Percentiles rank a stretch among this genome's conserved stretches.
Evolutionary conservation across 2,797 vertebrate genomes (phyloP).

Genomic region (Adrianichthys oophorus): DNA sequence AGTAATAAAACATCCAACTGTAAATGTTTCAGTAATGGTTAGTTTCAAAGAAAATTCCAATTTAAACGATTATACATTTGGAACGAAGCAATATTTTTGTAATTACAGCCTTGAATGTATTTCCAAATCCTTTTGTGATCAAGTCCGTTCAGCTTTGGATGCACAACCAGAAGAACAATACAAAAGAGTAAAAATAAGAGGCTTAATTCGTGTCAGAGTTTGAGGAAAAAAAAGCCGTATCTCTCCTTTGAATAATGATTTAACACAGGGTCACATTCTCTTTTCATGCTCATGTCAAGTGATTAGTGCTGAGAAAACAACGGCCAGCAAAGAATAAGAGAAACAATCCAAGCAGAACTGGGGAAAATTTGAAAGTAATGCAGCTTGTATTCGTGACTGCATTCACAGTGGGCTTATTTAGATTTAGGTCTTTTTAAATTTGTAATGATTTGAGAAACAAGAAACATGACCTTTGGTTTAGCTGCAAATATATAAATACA

Average conservation of each 20-base stretch:
- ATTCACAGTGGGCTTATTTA: constrained; percentile 23
- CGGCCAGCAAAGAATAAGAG: constrained; percentile 24
- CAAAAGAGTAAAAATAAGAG: constrained; percentile 2
- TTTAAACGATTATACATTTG: no score
- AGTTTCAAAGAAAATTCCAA: no score
- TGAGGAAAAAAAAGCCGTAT: constrained; percentile 3
- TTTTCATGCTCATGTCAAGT: constrained; percentile 26
- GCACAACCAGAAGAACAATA: neutral
- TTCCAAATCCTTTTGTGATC: neutral
- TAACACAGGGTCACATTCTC: constrained; percentile 28
- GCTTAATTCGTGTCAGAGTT: neutral
- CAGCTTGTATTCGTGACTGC: constrained; percentile 7
- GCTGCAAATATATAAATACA: no score
- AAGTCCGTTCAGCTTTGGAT: constrained; percentile 14
- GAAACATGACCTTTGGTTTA: no score
- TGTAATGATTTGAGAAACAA: constrained; percentile 33
- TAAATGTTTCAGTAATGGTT: no score
- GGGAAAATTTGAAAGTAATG: constrained; percentile 19
- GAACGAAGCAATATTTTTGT: neutral
- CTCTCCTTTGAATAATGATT: constrained; percentile 23
- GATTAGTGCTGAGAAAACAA: constrained; percentile 44
- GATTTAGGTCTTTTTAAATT: constrained; percentile 37
- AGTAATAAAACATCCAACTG: no score
- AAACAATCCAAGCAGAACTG: constrained; percentile 23
- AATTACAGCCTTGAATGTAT: constrained; percentile 1